Evolutionary conservation across 2,797 vertebrate species (phyloP).

Genomic region (Ispidina picta): DNA sequence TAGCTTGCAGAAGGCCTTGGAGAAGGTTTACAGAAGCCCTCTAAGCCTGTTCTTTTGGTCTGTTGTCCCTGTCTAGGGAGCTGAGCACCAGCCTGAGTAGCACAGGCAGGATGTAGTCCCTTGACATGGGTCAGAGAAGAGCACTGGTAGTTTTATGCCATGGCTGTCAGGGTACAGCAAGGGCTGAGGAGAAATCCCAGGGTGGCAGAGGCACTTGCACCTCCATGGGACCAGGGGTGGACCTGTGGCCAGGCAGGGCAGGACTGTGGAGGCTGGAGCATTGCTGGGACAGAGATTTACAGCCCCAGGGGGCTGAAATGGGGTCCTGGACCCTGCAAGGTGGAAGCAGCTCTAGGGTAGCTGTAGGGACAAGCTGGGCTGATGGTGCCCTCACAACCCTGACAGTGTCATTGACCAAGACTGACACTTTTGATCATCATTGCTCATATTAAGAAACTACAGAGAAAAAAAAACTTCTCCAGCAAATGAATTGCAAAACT

Average conservation of each 20-base stretch:
- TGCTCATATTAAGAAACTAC: neutral
- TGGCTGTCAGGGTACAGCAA: neutral
- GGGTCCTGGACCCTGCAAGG: neutral
- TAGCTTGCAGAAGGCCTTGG: neutral
- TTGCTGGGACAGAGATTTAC: neutral
- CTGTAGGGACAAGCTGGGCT: neutral
- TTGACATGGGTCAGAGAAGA: neutral
- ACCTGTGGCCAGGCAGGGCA: neutral
- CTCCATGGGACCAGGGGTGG: neutral
- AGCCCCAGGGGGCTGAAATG: neutral
- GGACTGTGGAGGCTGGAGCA: neutral
- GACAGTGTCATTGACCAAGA: neutral
- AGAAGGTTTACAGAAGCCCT: neutral
- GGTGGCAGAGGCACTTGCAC: neutral
- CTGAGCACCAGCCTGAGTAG: neutral
- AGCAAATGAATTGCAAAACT: neutral
- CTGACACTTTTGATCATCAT: neutral
- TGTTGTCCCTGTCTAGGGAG: neutral
- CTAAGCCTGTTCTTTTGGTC: neutral
- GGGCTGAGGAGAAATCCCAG: neutral
- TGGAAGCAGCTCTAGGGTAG: rapidly evolving
- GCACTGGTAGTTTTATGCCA: neutral
- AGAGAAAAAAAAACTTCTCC: neutral
- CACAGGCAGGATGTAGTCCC: neutral
- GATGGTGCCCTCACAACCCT: neutral